Base-by-base conservation (phyloP, 2,888 invertebrate species). In the Sericinus montela region DNA sequence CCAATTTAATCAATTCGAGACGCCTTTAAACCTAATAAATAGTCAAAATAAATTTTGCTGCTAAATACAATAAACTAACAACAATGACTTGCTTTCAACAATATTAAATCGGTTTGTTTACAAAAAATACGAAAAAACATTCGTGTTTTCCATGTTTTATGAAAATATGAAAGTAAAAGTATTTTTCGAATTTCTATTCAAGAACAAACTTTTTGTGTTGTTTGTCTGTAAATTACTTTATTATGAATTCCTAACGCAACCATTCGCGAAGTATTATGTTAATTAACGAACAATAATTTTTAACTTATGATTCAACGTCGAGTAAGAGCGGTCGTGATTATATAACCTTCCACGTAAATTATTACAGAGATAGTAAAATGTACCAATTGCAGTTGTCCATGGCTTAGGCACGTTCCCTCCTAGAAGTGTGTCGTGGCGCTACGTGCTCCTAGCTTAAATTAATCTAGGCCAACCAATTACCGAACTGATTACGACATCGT, bases 401-500 rank as follows among this genome's bases (percentile, higher is more conserved):
- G 69, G 67, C 72, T 69, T 69, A 67, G 65, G 69, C 81, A 81
- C 77, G 80, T 81, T 72, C 62, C 35, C 34, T 45, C 39, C 37
- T 19, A 52, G 59, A 71, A 75, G 58, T 60, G 58, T 74, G 73
- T 71, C 73, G 68, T 55, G 58, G 62, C 54, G 51, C 56, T 76
- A 83, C 81, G 81, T 82, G 83, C 69, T 56, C 52, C 48, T 29
- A 60, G 63, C 57, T 51, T 54, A 52, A 60, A 60, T 61, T 58
- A 60, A 80, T 79, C 73, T 75, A 67, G 75, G 73, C 60, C 75
- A 72, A 60, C 59, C 71, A 69, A 77, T 75, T 72, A 73, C 63
- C 62, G 57, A 45, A 47, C 45, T 60, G 53, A 52, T 53, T 60
- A 58, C 62, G 56, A 53, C 53, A 58, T 52, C 43, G 49, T 56